A percentile compares a stretch with the other conserved stretches of the same genome.
These are phyloP conservation scores for Hypocryptadius cinnamomeus DNA, from an alignment of 2,113 vertebrate genomes.

Conservation along the genomic window DNA sequence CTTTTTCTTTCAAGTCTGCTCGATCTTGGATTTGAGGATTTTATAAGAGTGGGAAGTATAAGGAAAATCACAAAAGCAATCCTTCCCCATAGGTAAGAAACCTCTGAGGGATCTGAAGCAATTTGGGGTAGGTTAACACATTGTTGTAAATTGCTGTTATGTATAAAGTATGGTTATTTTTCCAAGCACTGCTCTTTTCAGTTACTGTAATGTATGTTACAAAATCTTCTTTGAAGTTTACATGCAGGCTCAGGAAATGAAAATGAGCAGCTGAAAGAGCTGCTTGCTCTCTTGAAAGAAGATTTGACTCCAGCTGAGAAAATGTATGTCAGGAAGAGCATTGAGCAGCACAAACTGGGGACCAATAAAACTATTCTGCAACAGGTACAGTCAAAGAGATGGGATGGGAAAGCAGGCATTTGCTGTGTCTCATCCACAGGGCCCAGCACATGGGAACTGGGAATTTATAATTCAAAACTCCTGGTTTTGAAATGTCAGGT, in stretches of 20 bases:
- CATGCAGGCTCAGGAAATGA: constrained; percentile 73
- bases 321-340: constrained; percentile 66
- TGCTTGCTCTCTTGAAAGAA: constrained; percentile 71
- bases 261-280: constrained; percentile 72
- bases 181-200: neutral
- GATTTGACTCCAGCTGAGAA: constrained; percentile 70
- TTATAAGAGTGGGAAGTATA: constrained; percentile 79
- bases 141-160: neutral
- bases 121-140: neutral
- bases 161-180: neutral
- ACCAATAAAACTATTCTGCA: constrained; percentile 70
- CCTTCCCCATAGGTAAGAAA: constrained; percentile 74
- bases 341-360: constrained; percentile 76
- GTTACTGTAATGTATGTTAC: neutral
- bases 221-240: constrained; percentile 58
- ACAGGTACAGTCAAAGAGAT: constrained; percentile 55
- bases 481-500: neutral
- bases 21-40: constrained; percentile 75
- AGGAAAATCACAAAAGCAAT: constrained; percentile 79
- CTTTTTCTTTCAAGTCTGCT: constrained; percentile 66
- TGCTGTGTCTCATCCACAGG: neutral
- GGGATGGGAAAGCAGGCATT: neutral
- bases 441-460: neutral
- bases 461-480: neutral
- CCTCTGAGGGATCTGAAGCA: neutral